Conservation (phyloP, 1,140 invertebrate genomes). For the Drosophila malerkotliana region DNA sequence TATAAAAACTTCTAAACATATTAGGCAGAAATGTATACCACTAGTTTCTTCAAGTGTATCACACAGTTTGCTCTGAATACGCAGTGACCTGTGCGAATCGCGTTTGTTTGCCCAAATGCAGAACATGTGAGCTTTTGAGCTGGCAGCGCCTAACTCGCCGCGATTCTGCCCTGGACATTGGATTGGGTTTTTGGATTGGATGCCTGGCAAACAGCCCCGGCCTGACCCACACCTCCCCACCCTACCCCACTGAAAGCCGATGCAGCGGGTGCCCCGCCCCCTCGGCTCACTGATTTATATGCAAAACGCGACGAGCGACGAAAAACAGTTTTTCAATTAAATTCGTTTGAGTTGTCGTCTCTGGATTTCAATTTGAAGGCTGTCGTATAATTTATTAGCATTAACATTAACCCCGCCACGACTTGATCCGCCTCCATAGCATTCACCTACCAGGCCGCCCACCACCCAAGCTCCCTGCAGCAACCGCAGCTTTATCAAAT, state of each 20-base stretch:
- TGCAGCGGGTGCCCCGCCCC: slow-evolving; percentile 14
- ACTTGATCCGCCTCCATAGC: slow-evolving; percentile 46
- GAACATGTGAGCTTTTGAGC: slow-evolving; percentile 53
- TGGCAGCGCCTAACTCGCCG: slow-evolving; percentile 49
- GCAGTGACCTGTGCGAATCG: slow-evolving; percentile 72
- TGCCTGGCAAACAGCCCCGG: slow-evolving; percentile 20
- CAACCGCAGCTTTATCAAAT: slow-evolving; percentile 60
- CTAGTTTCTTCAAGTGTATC: slow-evolving; percentile 8
- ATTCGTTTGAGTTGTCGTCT: slow-evolving; percentile 77
- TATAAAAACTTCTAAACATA: too few species aligned
- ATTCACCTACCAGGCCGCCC: not conserved
- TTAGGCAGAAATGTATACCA: not conserved
- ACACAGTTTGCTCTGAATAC: slow-evolving; percentile 60
- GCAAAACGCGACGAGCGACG: slow-evolving; percentile 67
- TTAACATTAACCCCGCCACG: slow-evolving; percentile 76
- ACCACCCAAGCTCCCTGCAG: not conserved
- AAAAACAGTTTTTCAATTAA: slow-evolving; percentile 79
- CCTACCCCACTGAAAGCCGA: not conserved
- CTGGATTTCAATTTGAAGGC: slow-evolving; percentile 79
- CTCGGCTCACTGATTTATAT: slow-evolving; percentile 69
- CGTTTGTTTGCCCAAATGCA: slow-evolving; percentile 78
- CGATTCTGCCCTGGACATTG: slow-evolving; percentile 48
- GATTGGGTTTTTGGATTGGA: slow-evolving; percentile 4
- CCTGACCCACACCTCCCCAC: not conserved
- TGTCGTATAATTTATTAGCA: slow-evolving; percentile 80